A percentile compares a stretch with the other conserved stretches of the same genome.
Conservation (phyloP, 2,888 invertebrate genomes). For the Noctua pronuba region DNA sequence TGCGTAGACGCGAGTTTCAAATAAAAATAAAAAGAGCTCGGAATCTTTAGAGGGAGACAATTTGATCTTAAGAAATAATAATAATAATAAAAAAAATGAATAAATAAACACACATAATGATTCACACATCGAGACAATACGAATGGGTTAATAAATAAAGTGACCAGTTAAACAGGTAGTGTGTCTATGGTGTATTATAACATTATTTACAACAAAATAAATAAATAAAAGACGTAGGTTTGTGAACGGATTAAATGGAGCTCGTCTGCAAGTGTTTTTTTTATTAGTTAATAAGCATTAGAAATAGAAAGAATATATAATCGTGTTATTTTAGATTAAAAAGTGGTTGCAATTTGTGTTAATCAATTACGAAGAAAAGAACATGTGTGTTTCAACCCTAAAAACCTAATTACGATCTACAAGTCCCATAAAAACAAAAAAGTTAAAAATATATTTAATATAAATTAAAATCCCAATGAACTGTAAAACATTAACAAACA, state of each 20-base stretch:
- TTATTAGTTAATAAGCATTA: conserved; percentile 51
- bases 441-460: background rate
- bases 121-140: conserved; percentile 80
- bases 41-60: conserved; percentile 89
- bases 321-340: conserved; percentile 41
- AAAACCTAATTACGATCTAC: conserved; percentile 35
- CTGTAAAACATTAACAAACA: conserved; percentile 73
- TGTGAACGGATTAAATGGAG: conserved; percentile 68
- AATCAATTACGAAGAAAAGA: conserved; percentile 12
- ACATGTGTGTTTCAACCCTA: conserved; percentile 38
- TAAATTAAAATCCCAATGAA: conserved; percentile 14
- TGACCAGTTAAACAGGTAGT: conserved; percentile 83
- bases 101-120: conserved; percentile 82
- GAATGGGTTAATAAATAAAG: conserved; percentile 85
- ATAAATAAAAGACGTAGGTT: conserved; percentile 66
- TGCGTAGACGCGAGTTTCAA: conserved; percentile 87
- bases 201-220: conserved; percentile 79
- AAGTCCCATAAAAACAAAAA: conserved; percentile 18
- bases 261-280: conserved; percentile 73
- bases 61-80: conserved; percentile 77
- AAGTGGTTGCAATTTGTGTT: conserved; percentile 50
- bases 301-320: conserved; percentile 31
- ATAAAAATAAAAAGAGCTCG: conserved; percentile 83
- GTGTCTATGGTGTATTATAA: conserved; percentile 80
- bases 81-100: conserved; percentile 67